Base-by-base conservation (phyloP, 2,113 vertebrate species). In the Isurus oxyrinchus region DNA sequence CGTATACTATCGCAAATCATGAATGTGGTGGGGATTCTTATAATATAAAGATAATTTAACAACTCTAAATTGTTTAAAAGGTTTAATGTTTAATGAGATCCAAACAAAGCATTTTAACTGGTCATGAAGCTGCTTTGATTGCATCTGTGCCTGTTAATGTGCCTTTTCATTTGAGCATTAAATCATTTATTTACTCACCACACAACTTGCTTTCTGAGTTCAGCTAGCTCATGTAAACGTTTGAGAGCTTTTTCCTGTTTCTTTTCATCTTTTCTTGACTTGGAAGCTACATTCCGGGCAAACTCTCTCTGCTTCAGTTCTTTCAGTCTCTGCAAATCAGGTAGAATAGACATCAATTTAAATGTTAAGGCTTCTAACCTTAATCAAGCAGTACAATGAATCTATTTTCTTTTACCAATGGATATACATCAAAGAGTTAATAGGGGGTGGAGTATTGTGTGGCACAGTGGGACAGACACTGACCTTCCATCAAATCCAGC, bases 251-350 rank as follows among this genome's bases (percentile, higher is more conserved):
- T 98, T 96, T 98, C 98, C 97, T 98, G 98, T 96, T 98, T 98
- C 96, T 97, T 98, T 97, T 98, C 98, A 98, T 99, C 98, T 97
- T 98, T 98, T 69, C 98, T 98, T 96, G 98, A 98, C 97, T 99
- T 99, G 96, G 98, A 99, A 95, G 98, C 98, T 97, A 99, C 97
- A 44, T 98, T 99, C 97, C 99, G 97, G 97, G 98, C 98, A 97
- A 99, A 99, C 97, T 99, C 99, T 97, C 99, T 98, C 97, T 99
- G 99, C 87, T 99, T 99, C 97, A 99, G 97, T 96, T 99, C 99
- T 97, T 99, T 99, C 96, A 99, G 98, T 13, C 99, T 98, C 99
- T 99, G 97, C 96, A 97, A 97, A 97, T 96, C 97, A 97, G 87
- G 3, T 96, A 97, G 27, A 97, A 57, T 72, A 69, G 44, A 72